Evolutionary conservation across 2,113 vertebrate genomes (phyloP), one percentile per base, ranked within the genome.

Genomic region (Aspidoscelis tigris): DNA sequence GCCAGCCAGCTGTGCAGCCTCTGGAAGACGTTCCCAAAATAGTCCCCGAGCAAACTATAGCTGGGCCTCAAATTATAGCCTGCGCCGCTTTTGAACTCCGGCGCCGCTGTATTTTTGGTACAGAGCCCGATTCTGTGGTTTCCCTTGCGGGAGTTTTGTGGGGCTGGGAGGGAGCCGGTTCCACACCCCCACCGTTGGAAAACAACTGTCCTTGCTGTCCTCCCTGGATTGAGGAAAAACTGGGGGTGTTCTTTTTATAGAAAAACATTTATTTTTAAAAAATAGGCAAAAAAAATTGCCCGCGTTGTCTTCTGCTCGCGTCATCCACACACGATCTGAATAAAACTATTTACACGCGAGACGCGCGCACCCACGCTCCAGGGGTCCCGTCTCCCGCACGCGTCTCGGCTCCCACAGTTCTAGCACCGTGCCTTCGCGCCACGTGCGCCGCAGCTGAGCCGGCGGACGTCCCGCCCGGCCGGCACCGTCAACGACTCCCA

Each of bases 341-440:
- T 96, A 98, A 97, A 97, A 93, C 88, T 97, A 97, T 98, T 94
- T 97, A 98, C 97, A 98, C 93, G 58, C 14, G 14, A 12, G 58
- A 98, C 93, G 58, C 14, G 14, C 58, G 58, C 12, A 61, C 14
- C 14, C 14, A 18, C 3, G 14, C 14, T 4, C 58, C 58, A 9
- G 8, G 47, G 47, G 47, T 50, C 47, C 5, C 47, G 47, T 50
- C 8, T 50, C 47, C 47, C 47, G 2, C 47, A 50, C 47, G 8
- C 47, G 47, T 50, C 47, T 50, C 47, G 47, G 47, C 47, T 9
- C 47, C 47, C 5, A 9, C 1, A 50, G 47, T 9, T 50, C 33
- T 33, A 33, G 33, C 33, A 33, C 33, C 33, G 33, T 1, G 33
- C 47, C 47, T 9, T 9, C 47, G 47, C 47, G 8, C 5, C 8